Evolutionary conservation across 53 echinoderm and acorn worm species (phyloP).

Genomic region (Stichopus horrens): DNA sequence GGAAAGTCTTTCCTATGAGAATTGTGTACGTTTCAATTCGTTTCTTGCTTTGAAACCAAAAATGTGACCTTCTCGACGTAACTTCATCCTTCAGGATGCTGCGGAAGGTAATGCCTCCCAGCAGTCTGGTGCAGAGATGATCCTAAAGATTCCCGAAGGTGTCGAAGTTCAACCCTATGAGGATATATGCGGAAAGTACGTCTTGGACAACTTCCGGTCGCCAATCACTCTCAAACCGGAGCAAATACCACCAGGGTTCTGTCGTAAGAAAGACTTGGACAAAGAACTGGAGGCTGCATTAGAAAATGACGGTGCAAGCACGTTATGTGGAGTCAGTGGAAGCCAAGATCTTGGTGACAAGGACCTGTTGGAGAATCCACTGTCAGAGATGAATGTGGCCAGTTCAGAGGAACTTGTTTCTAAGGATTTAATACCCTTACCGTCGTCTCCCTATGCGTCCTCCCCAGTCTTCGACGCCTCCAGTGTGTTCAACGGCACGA

Average conservation of each 20-base stretch:
- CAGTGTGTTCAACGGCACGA: slow-evolving; percentile 10
- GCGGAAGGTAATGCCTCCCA: not conserved
- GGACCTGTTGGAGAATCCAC: not conserved
- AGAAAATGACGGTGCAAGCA: not conserved
- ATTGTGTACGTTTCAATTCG: no score
- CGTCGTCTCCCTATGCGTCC: not conserved
- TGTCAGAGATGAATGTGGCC: not conserved
- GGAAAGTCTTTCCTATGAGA: no score
- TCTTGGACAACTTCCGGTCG: slow-evolving; percentile 70
- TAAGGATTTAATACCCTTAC: not conserved
- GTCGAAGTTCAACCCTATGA: slow-evolving; percentile 65
- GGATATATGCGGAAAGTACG: slow-evolving; percentile 70
- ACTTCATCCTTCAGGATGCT: not conserved
- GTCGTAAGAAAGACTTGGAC: slow-evolving; percentile 1
- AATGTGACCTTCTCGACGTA: no score
- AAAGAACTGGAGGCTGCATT: slow-evolving; percentile 26
- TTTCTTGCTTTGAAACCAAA: no score
- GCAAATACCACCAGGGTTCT: slow-evolving; percentile 29
- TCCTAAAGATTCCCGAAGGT: slow-evolving; percentile 51
- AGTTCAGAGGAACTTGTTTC: not conserved
- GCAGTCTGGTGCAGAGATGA: not conserved
- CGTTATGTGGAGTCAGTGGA: not conserved
- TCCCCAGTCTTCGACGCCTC: not conserved
- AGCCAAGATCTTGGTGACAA: not conserved
- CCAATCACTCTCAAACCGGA: slow-evolving; percentile 68